Evolutionary conservation across 2,113 vertebrate species (phyloP), one percentile per base, ranked within the genome.

Genomic region (Rhinoptilus africanus): DNA sequence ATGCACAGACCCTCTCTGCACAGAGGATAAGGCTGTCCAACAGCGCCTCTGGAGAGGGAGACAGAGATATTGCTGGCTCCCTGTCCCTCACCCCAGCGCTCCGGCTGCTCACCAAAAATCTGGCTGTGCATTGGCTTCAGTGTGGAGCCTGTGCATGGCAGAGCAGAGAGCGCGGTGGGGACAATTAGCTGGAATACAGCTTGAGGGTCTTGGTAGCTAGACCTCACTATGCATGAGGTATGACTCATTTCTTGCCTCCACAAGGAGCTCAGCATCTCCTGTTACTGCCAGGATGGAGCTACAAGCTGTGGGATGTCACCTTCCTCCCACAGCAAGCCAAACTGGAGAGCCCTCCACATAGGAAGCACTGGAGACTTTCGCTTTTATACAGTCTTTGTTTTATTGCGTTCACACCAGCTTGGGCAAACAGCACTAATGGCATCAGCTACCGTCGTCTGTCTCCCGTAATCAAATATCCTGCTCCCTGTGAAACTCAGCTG

Each of bases 101-200:
- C 43, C 0, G 0, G 13, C 28, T 4, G 3, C 35, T 74, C 2
- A 1, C 35, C 11, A 6, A 53, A 92, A 71, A 39, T 26, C 12
- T 47, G 34, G 8, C 28, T 5, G 0, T 21, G 24, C 1, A 0
- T 47, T 9, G 60, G 26, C 78, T 89, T 74, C 5, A 1, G 45
- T 45, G 32, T 45, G 81, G 27, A 30, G 30, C 50, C 68, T 51
- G 30, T 34, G 68, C 21, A 14, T 10, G 32, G 43, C 39, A 80
- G 53, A 72, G 32, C 4, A 8, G 63, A 35, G 50, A 56, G 30
- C 41, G 53, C 9, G 8, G 32, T 45, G 28, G 34, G 35, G 54
- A 13, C 41, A 47, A 76, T 37, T 51, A 18, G 37, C 39, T 78
- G 47, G 59, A 54, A 63, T 27, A 37, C 17, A 50, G 15, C 13